Conservation (phyloP, 2,888 invertebrate species). For the Dasypolia templi region DNA sequence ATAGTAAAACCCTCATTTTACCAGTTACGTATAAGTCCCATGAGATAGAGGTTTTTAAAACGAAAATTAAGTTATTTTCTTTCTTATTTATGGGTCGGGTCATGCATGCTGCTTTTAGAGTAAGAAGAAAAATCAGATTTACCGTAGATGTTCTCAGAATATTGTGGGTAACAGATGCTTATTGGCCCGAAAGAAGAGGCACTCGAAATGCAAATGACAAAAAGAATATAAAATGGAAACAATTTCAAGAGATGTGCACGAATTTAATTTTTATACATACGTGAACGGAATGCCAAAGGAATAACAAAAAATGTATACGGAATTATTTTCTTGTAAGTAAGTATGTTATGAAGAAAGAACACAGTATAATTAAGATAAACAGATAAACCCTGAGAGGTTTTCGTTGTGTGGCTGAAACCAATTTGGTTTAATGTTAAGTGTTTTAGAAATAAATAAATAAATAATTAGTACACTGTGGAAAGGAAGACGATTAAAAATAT, state of each 20-base stretch:
- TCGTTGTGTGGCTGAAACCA: too few species aligned
- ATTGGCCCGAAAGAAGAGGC: not conserved
- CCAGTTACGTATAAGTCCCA: not conserved
- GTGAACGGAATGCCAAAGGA: not conserved
- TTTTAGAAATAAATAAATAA: too few species aligned
- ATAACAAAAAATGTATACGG: not conserved
- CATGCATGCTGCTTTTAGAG: not conserved
- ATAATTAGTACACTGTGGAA: too few species aligned
- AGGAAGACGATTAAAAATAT: too few species aligned
- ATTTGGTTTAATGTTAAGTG: too few species aligned
- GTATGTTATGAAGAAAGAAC: too few species aligned
- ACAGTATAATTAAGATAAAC: too few species aligned
- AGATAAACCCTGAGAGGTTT: too few species aligned
- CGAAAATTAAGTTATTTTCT: too few species aligned
- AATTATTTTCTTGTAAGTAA: slow-evolving; percentile 8
- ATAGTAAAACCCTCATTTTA: not conserved
- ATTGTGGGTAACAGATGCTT: not conserved
- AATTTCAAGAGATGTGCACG: not conserved
- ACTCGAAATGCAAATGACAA: not conserved
- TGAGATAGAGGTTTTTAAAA: not conserved
- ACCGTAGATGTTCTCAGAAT: not conserved
- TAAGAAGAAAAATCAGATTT: not conserved
- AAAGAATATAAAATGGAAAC: not conserved
- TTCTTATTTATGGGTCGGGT: too few species aligned
- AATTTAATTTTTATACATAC: not conserved